Conservation (phyloP, 2,797 vertebrate genomes). For the Sternotherus odoratus region DNA sequence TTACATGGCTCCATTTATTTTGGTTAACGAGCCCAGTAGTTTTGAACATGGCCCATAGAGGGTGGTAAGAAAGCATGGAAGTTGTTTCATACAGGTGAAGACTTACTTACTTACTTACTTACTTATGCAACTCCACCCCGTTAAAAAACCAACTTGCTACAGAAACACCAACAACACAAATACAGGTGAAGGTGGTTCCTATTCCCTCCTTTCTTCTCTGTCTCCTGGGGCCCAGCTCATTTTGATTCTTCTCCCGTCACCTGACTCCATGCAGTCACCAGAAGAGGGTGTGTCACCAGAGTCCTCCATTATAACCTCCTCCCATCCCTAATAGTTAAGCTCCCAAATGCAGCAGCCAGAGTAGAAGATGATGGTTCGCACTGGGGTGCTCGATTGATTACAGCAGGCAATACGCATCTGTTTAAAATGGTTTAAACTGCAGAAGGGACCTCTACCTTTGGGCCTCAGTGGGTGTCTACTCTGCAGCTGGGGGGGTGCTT, state of each 20-base stretch:
- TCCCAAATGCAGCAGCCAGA: background rate
- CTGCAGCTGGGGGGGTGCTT: background rate
- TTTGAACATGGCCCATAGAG: background rate
- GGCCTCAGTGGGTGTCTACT: background rate
- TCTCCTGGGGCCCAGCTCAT: background rate
- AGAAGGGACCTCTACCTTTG: background rate
- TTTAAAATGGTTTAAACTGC: background rate
- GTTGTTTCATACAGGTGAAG: background rate
- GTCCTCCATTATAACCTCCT: background rate
- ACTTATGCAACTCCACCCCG: too few species aligned
- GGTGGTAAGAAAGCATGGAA: background rate
- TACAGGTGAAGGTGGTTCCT: background rate
- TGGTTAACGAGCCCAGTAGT: background rate
- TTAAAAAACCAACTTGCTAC: too few species aligned
- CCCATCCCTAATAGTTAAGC: fast-evolving
- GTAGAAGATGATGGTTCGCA: background rate
- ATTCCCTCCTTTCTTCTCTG: too few species aligned
- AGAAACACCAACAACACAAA: too few species aligned
- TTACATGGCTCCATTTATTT: fast-evolving
- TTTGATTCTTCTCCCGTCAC: background rate
- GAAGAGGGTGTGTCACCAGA: fast-evolving
- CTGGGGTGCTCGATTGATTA: background rate
- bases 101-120: too few species aligned
- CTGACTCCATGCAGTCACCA: background rate
- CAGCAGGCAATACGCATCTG: background rate